Percentiles rank a stretch among this genome's conserved stretches.
phyloP scores from a whole-genome alignment of 2,113 vertebrate genomes.

The Podilymbus podiceps region DNA sequence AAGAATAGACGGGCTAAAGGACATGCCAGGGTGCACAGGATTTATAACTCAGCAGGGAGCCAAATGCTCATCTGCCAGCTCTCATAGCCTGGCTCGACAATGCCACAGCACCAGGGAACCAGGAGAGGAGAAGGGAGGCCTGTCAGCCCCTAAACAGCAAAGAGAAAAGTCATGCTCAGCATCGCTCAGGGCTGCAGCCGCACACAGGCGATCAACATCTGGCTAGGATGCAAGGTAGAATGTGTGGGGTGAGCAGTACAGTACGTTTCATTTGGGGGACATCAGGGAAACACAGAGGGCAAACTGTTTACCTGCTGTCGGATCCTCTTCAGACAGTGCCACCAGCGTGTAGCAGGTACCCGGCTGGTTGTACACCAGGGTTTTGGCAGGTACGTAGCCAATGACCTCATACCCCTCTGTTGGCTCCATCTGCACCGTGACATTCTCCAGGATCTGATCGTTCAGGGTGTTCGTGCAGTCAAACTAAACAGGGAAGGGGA shows the following conservation, averaged over 20 bases:
- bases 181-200: background rate
- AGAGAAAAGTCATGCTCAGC: background rate
- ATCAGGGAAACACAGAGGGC: background rate
- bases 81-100: background rate
- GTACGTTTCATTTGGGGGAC: background rate
- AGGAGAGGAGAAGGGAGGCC: background rate
- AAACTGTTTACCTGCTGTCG: constrained; percentile 71
- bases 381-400: constrained; percentile 73
- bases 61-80: background rate
- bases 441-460: constrained; percentile 80
- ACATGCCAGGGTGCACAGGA: background rate
- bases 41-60: background rate
- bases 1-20: background rate
- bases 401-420: constrained; percentile 81
- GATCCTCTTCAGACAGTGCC: constrained; percentile 79
- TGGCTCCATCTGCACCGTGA: constrained; percentile 83
- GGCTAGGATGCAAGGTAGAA: background rate
- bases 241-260: background rate
- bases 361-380: constrained; percentile 80
- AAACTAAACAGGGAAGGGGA: constrained; percentile 67
- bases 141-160: background rate
- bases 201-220: constrained; percentile 19
- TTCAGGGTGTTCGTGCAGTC: constrained; percentile 84
- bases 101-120: background rate
- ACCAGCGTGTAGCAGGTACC: constrained; percentile 81